Evolutionary conservation across 1,140 invertebrate species (phyloP), one percentile per base, ranked within the genome.

Genomic region (Leptinotarsa texana): DNA sequence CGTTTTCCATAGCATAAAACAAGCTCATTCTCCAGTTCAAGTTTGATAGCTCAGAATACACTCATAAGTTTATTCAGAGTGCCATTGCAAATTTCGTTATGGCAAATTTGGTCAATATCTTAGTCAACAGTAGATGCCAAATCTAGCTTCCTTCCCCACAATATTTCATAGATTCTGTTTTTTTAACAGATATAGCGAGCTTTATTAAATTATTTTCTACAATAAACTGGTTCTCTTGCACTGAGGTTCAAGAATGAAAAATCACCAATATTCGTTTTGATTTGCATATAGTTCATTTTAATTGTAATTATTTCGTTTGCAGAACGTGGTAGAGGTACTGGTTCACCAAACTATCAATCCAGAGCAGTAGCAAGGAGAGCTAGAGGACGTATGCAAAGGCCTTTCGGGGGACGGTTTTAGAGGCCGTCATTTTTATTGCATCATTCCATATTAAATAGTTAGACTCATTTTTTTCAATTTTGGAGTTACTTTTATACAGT

Each of bases 211-310:
- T 42, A 42, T 11, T 42, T 11, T 42, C 33, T 42, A 42, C 4
- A 42, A 42, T 42, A 42, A 42, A 42, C 33, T 42, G 33, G 33
- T 42, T 42, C 33, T 42, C 0, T 42, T 42, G 33, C 33, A 42
- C 33, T 11, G 33, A 0, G 89, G 88, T 11, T 88, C 82, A 13
- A 79, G 86, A n/a, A 83, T 83, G n/a, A 80, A 81, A 48, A 78
- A 42, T 42, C 8, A 42, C 33, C 76, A 15, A 78, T 76, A 27
- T 71, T 80, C 6, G 77, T 78, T 0, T 71, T 74, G 15, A 63
- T 61, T 17, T 73, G 79, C 47, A 79, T 42, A 42, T 33, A 79
- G 4, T 74, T 83, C 22, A 75, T 81, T 15, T 79, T n/a, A 61
- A 69, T 8, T 74, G 79, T 62, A 48, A 49, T 49, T 57, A 42